phyloP scores from a whole-genome alignment of 2,113 vertebrate genomes.

The Rousettus leschenaultii region DNA sequence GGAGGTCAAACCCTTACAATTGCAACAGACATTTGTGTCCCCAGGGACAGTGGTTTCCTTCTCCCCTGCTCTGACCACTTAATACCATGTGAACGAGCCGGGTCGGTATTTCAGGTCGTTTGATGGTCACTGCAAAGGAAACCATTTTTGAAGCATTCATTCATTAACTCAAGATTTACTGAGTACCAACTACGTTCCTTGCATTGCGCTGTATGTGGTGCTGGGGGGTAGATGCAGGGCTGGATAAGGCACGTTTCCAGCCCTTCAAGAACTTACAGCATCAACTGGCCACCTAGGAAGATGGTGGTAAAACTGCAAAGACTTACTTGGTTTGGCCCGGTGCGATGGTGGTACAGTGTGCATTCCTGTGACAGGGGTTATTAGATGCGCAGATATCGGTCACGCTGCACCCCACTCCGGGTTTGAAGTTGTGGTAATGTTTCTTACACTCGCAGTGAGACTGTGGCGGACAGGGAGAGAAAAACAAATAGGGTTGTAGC shows the following conservation, averaged over 20 bases:
- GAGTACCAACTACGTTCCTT: neutral
- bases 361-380: constrained; percentile 88
- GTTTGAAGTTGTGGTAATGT: constrained; percentile 82
- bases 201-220: neutral
- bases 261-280: neutral
- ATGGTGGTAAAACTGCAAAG: neutral
- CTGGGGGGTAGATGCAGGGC: neutral
- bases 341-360: constrained; percentile 84
- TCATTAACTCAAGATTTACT: neutral
- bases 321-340: constrained; percentile 87
- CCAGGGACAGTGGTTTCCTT: neutral
- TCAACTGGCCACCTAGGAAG: neutral
- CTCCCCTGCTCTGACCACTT: neutral
- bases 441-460: constrained; percentile 93
- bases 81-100: neutral
- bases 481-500: neutral
- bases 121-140: neutral
- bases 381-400: constrained; percentile 83
- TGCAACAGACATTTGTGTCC: neutral
- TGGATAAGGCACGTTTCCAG: neutral
- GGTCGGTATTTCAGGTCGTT: neutral
- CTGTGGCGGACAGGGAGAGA: constrained; percentile 74
- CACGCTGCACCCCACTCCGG: constrained; percentile 85
- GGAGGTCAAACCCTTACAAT: neutral
- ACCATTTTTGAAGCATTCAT: neutral